Percentiles rank a stretch among this genome's conserved stretches.
Evolutionary conservation across 1,140 invertebrate species (phyloP).

Genomic region (Neelides sp.): DNA sequence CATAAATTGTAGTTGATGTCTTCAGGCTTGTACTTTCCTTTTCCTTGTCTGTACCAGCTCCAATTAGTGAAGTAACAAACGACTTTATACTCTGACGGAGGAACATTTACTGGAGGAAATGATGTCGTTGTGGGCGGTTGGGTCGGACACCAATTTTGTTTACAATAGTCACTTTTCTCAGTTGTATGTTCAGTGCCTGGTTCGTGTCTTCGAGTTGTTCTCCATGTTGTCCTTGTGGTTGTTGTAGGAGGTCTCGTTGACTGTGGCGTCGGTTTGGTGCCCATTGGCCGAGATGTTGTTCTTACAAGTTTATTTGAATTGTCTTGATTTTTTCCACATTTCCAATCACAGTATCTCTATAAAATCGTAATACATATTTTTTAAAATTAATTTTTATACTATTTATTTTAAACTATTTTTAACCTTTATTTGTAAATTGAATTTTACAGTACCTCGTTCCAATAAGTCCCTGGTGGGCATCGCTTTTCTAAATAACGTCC

Average conservation of each 20-base stretch:
- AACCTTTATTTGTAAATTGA: background rate
- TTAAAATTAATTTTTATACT: no score
- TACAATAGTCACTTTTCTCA: constrained; percentile 13
- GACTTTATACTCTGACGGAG: constrained; percentile 40
- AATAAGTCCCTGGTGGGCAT: constrained; percentile 57
- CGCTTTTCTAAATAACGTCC: constrained; percentile 49
- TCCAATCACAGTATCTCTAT: constrained; percentile 61
- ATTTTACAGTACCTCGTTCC: constrained; percentile 47
- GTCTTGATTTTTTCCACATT: constrained; percentile 37
- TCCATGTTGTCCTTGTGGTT: constrained; percentile 14
- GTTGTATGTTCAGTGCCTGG: constrained; percentile 1
- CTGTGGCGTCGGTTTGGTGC: constrained; percentile 1
- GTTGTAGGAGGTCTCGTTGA: constrained; percentile 8
- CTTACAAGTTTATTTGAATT: constrained; percentile 48
- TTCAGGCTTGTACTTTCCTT: constrained; percentile 50
- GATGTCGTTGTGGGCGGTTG: constrained; percentile 10
- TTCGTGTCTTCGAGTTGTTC: background rate
- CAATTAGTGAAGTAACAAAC: constrained; percentile 64
- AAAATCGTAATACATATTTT: no score
- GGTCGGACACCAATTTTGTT: constrained; percentile 7
- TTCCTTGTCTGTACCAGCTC: constrained; percentile 50
- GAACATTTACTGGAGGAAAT: constrained; percentile 17
- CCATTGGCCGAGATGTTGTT: background rate
- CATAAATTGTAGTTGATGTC: constrained; percentile 53
- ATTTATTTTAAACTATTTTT: background rate